These are phyloP conservation scores for Sparidentex hasta DNA, from an alignment of 2,797 vertebrate species.

Conservation along the genomic window DNA sequence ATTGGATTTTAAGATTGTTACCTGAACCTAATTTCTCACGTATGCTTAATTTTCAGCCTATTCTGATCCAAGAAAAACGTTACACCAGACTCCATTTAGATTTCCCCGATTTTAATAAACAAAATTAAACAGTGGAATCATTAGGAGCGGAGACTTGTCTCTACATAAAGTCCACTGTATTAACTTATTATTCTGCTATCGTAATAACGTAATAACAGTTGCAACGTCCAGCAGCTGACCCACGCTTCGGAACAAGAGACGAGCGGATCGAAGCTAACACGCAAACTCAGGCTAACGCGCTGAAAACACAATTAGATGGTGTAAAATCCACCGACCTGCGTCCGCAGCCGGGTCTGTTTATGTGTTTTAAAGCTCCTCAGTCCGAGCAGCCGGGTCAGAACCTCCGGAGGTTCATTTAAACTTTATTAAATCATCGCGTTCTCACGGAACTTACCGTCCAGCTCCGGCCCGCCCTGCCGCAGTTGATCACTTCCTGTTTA, in stretches of 20 bases:
- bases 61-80: no score
- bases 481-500: constrained; percentile 43
- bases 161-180: fast-evolving
- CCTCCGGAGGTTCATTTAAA: fast-evolving
- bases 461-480: neutral
- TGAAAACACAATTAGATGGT: fast-evolving
- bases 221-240: neutral
- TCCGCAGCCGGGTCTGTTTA: fast-evolving
- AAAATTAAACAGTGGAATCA: fast-evolving
- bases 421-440: neutral
- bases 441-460: neutral
- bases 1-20: no score
- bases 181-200: neutral
- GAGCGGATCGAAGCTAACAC: constrained; percentile 20
- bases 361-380: fast-evolving
- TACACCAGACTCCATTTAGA: neutral
- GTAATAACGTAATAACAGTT: neutral
- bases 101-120: neutral
- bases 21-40: no score
- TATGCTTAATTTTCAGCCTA: neutral
- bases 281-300: neutral
- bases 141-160: fast-evolving
- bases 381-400: fast-evolving
- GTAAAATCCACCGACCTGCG: neutral
- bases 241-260: neutral